Percentiles rank a stretch among this genome's conserved stretches.
These are phyloP conservation scores for Ifrita kowaldi DNA, from an alignment of 2,113 vertebrate genomes.

Conservation along the genomic window DNA sequence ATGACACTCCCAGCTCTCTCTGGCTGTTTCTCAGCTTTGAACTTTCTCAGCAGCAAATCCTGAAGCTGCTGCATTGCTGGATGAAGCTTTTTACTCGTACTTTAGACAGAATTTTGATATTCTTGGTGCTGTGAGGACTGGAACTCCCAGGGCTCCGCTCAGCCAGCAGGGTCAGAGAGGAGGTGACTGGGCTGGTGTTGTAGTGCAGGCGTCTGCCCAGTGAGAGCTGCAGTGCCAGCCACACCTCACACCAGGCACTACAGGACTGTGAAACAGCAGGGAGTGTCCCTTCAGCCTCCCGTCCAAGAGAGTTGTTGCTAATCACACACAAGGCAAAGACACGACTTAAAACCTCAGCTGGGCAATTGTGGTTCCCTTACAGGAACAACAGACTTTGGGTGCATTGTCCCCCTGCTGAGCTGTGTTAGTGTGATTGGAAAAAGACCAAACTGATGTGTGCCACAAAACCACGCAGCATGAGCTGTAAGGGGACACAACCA, in stretches of 20 bases:
- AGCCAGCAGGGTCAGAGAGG: background rate
- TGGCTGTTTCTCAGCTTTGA: background rate
- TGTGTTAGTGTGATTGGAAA: background rate
- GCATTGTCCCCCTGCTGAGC: background rate
- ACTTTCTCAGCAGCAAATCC: background rate
- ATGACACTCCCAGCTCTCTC: background rate
- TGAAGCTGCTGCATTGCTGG: background rate
- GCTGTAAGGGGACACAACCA: background rate
- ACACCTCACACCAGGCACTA: accelerated
- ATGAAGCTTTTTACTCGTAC: background rate
- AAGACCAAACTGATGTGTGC: background rate
- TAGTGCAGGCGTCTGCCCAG: background rate
- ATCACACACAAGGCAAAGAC: background rate
- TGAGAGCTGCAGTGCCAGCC: background rate
- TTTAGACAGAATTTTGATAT: background rate
- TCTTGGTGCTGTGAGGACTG: background rate
- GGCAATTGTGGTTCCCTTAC: background rate
- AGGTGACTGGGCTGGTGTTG: background rate
- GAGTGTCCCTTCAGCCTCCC: background rate
- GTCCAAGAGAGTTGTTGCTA: background rate
- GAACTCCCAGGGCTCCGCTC: background rate
- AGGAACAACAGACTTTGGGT: background rate
- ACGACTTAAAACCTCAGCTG: background rate
- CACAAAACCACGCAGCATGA: background rate
- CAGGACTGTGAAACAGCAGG: background rate